Base-by-base conservation (phyloP, 2,888 invertebrate genomes). In the Abscondita cerata region DNA sequence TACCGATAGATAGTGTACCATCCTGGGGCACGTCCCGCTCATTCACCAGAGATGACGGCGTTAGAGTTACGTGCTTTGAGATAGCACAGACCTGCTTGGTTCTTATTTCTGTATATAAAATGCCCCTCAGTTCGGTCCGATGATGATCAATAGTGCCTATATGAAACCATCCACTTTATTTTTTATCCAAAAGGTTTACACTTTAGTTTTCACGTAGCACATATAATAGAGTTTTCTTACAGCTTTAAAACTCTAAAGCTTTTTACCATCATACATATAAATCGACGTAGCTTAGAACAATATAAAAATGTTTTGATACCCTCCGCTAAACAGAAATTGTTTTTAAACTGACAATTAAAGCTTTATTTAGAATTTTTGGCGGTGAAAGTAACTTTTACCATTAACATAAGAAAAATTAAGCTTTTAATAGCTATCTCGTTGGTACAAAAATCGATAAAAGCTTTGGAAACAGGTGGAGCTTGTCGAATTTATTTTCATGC, bases 41-140 rank as follows among this genome's bases (percentile, higher is more conserved):
- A 63, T 66, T 66, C 62, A 60, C 56, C 59, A 53, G 60, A 62
- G 66, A 66, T 66, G 66, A 63, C 66, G 66, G 63, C 50, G 62
- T 62, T 60, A 60, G 56, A 59, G 63, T 66, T 63, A 66, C 66
- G 66, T 66, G 66, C 59, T 52, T 54, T 47, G 58, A 66, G 66
- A 66, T 66, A 66, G 57, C 60, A 52, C 52, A 54, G 60, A 61
- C 59, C 60, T 60, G 63, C 56, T 52, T 60, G 63, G 52, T 66
- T 66, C 66, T 66, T 66, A 66, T 63, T 66, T 62, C 54, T 66
- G 66, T 62, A 57, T 66, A 59, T 63, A 63, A 63, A 66, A 63
- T 60, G 55, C 62, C 53, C 57, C 51, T 60, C 58, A 54, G 59
- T 61, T 63, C 57, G 48, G 52, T 38, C 59, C 48, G 53, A 52